phyloP scores from a whole-genome alignment of 2,797 vertebrate genomes.

The Pseudocheirus occidentalis region DNA sequence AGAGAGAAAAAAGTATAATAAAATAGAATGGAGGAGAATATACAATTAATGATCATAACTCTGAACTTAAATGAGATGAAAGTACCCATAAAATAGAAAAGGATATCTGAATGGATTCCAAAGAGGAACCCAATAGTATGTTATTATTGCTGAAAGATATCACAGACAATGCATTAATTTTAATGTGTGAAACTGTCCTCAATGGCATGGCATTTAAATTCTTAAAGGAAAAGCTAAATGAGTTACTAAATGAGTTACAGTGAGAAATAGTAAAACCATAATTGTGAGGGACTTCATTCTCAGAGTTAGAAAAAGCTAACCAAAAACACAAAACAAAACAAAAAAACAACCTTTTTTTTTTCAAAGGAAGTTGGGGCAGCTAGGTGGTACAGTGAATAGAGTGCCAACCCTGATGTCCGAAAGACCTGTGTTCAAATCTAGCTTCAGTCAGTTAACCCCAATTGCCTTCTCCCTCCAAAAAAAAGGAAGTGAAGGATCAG shows the following conservation, averaged over 20 bases:
- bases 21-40: no score
- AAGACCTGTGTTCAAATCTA: no score
- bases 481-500: background rate
- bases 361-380: background rate
- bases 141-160: background rate
- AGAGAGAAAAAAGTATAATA: no score
- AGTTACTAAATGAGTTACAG: background rate
- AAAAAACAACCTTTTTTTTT: background rate
- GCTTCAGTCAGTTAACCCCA: no score
- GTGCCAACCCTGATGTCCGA: no score
- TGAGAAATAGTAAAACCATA: background rate
- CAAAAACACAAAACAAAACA: background rate
- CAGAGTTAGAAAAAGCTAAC: background rate
- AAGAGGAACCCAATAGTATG: background rate
- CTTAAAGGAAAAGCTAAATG: background rate
- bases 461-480: background rate
- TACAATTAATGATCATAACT: background rate
- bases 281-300: background rate
- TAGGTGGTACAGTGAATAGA: no score
- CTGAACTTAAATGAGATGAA: background rate
- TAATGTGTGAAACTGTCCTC: background rate
- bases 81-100: background rate
- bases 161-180: background rate
- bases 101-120: background rate
- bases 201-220: background rate